Percentiles rank a stretch among this genome's conserved stretches.
Conservation (phyloP, 2,888 invertebrate species). For the Amiota communis region DNA sequence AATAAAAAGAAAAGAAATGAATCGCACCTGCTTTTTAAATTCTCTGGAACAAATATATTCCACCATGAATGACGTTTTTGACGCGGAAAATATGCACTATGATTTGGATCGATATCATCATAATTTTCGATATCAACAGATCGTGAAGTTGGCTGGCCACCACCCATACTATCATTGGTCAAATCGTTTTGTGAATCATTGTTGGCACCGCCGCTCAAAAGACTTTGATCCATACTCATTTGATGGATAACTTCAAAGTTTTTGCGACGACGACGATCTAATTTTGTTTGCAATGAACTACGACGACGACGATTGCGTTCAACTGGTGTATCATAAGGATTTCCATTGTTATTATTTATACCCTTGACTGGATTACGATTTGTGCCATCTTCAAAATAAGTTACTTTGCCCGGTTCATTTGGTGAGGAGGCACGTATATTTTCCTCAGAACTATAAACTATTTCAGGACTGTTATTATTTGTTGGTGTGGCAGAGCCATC, state of each 20-base stretch:
- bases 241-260: constrained; percentile 68
- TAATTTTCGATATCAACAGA: constrained; percentile 54
- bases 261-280: constrained; percentile 72
- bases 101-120: constrained; percentile 62
- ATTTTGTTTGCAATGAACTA: constrained; percentile 72
- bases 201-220: constrained; percentile 39
- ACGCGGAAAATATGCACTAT: constrained; percentile 69
- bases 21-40: constrained; percentile 79
- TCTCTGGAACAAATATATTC: constrained; percentile 89
- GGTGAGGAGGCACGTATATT: constrained; percentile 69
- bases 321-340: constrained; percentile 59
- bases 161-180: constrained; percentile 55
- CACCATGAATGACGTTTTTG: constrained; percentile 90
- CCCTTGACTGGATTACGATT: constrained; percentile 61
- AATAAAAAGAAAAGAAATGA: constrained; percentile 35
- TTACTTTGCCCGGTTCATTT: constrained; percentile 65
- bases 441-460: constrained; percentile 66
- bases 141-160: constrained; percentile 51
- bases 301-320: constrained; percentile 72
- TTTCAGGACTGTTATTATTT: constrained; percentile 63
- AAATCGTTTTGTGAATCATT: constrained; percentile 53
- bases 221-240: constrained; percentile 55
- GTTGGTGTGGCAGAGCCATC: constrained; percentile 63
- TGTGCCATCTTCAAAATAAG: constrained; percentile 68
- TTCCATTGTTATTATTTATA: constrained; percentile 33